Evolutionary conservation across 2,113 vertebrate species (phyloP), one percentile per base, ranked within the genome.

Genomic region (Echinops telfairi): DNA sequence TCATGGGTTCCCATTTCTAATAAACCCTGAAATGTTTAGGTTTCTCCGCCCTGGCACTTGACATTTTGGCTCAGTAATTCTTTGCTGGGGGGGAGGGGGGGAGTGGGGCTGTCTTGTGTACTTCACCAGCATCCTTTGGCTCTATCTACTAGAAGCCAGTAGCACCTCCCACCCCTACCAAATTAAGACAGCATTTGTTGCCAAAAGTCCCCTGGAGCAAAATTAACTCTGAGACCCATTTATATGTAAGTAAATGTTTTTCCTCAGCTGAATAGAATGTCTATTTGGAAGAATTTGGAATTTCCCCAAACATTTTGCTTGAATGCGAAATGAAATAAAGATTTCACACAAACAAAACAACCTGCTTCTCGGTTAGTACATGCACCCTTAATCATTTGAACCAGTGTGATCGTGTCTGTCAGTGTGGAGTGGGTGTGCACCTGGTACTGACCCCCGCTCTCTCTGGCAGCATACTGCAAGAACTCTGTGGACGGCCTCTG

Each of bases 401-500:
- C 60, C 16, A 11, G 7, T 83, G 60, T 25, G 33, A 10, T 0
- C 43, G 68, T 64, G 75, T 78, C 11, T 31, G 53, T 66, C 19
- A 38, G 73, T 2, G 43, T 17, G 75, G 80, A 60, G 16, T 6
- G 57, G 60, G 25, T 14, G 6, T 3, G 5, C 1, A 0, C 76
- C 23, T 10, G 43, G 20, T 27, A 40, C 36, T 0, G 8, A 40
- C 78, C 11, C 11, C 83, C 96, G 83, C 87, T 22, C 89, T 97
- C 33, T 95, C 89, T 92, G 84, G 47, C 97, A 99, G 99, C 99
- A 0, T 98, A 99, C 95, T 99, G 99, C 96, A 99, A 99, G 98
- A 99, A 99, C 97, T 99, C 99, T 0, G 98, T 99, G 33, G 99
- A 99, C 25, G 99, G 99, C 19, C 98, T 99, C 96, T 99, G 99